phyloP scores from a whole-genome alignment of 2,797 vertebrate genomes.

The Ficedula albicollis region DNA sequence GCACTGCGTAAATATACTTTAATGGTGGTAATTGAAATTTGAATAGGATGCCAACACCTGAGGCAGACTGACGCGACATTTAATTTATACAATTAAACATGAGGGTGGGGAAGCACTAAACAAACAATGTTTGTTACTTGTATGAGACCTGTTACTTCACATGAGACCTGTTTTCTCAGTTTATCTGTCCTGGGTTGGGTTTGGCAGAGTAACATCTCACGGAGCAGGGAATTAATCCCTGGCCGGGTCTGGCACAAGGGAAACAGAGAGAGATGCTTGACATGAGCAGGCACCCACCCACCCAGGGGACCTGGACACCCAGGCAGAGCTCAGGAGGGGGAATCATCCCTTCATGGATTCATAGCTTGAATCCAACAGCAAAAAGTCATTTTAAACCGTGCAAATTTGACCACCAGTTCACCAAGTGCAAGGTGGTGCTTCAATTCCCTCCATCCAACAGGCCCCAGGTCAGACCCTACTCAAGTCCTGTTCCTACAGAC shows the following conservation, averaged over 20 bases:
- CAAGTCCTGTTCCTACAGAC: background rate
- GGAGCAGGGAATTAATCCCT: background rate
- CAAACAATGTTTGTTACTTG: constrained; percentile 39
- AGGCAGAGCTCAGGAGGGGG: accelerated
- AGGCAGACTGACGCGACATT: constrained; percentile 67
- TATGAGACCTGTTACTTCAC: constrained; percentile 21
- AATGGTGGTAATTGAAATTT: constrained; percentile 65
- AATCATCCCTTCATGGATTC: background rate
- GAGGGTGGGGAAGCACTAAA: constrained; percentile 56
- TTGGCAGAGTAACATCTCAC: background rate
- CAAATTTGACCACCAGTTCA: background rate
- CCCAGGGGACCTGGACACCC: background rate
- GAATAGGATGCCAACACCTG: constrained; percentile 67
- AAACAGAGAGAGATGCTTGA: background rate
- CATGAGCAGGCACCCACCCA: background rate
- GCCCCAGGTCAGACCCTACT: background rate
- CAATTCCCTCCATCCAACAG: accelerated
- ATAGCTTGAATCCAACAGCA: background rate
- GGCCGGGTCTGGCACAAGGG: background rate
- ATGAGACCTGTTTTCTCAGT: constrained; percentile 20
- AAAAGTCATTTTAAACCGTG: background rate
- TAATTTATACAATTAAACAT: constrained; percentile 60
- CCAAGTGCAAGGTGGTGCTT: background rate
- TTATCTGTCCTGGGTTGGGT: constrained; percentile 8
- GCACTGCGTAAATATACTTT: constrained; percentile 58